A percentile compares a stretch with the other conserved stretches of the same genome.
Conservation (phyloP, 2,797 vertebrate genomes). For the Champsocephalus esox region DNA sequence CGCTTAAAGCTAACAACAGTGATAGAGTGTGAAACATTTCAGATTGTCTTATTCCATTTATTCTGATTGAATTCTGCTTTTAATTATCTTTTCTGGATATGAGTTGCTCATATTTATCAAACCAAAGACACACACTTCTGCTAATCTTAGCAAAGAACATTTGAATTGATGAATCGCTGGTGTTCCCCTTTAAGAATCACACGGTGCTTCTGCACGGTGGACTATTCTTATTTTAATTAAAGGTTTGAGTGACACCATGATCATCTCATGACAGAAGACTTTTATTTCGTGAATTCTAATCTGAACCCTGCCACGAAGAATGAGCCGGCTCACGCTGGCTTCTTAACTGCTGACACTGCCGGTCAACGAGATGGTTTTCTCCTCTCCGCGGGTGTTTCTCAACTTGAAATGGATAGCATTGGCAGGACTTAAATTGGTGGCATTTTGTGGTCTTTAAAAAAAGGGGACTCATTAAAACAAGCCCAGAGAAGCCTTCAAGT, state of each 20-base stretch:
- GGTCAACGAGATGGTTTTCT: slow-evolving; percentile 89
- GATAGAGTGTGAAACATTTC: neutral
- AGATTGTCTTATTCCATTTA: neutral
- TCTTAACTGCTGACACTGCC: slow-evolving; percentile 93
- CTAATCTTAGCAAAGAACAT: slow-evolving; percentile 12
- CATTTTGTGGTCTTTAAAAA: slow-evolving; percentile 94
- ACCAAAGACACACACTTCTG: neutral
- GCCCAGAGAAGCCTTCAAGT: slow-evolving; percentile 87
- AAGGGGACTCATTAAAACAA: slow-evolving; percentile 97
- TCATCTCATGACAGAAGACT: slow-evolving; percentile 91
- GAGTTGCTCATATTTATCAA: slow-evolving; percentile 7
- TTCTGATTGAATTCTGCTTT: slow-evolving; percentile 10
- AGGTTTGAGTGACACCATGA: slow-evolving; percentile 91
- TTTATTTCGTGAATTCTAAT: slow-evolving; percentile 96
- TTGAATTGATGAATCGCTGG: slow-evolving; percentile 12
- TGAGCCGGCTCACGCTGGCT: slow-evolving; percentile 92
- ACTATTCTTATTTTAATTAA: slow-evolving; percentile 92
- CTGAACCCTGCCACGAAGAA: slow-evolving; percentile 91
- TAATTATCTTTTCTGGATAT: slow-evolving; percentile 9
- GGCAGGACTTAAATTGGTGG: slow-evolving; percentile 98
- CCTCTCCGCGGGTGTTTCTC: slow-evolving; percentile 91
- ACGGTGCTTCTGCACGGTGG: slow-evolving; percentile 13
- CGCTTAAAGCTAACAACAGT: neutral
- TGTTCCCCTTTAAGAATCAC: slow-evolving; percentile 41
- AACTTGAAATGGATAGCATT: slow-evolving; percentile 94